Conservation (phyloP, 35 echinoderm and acorn worm species). For the Chiridota heheva region DNA sequence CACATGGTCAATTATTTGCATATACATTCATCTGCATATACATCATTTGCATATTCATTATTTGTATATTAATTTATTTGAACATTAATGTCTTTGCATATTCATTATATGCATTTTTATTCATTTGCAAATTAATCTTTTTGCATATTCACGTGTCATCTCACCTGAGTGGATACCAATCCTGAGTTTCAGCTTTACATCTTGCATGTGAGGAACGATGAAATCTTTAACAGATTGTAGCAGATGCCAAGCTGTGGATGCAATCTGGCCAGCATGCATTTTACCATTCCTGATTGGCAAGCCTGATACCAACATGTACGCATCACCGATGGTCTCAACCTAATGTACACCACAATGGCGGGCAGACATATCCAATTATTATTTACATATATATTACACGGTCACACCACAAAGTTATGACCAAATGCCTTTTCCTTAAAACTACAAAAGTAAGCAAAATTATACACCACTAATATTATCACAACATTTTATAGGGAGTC, state of each 20-base stretch:
- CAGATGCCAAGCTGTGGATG: constrained; percentile 85
- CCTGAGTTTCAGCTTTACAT: constrained; percentile 73
- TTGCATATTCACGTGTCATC: too few species aligned
- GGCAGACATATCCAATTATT: background rate
- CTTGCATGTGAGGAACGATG: constrained; percentile 74
- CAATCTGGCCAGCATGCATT: constrained; percentile 75
- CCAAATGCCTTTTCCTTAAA: background rate
- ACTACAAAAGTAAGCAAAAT: background rate
- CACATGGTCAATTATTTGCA: too few species aligned
- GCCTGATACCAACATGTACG: constrained; percentile 92
- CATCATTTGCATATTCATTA: too few species aligned
- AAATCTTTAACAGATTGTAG: constrained; percentile 76
- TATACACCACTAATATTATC: background rate
- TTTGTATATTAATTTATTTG: too few species aligned
- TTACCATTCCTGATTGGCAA: constrained; percentile 83
- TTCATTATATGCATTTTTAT: too few species aligned
- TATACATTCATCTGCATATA: too few species aligned
- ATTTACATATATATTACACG: background rate
- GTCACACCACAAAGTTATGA: background rate
- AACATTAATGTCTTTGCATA: too few species aligned
- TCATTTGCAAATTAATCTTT: too few species aligned
- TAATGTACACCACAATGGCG: background rate
- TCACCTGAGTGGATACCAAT: constrained; percentile 98
- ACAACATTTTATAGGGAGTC: background rate
- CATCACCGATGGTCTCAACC: constrained; percentile 99